These are phyloP conservation scores for Poliocrania exsul DNA, from an alignment of 2,797 vertebrate species.

Conservation along the genomic window DNA sequence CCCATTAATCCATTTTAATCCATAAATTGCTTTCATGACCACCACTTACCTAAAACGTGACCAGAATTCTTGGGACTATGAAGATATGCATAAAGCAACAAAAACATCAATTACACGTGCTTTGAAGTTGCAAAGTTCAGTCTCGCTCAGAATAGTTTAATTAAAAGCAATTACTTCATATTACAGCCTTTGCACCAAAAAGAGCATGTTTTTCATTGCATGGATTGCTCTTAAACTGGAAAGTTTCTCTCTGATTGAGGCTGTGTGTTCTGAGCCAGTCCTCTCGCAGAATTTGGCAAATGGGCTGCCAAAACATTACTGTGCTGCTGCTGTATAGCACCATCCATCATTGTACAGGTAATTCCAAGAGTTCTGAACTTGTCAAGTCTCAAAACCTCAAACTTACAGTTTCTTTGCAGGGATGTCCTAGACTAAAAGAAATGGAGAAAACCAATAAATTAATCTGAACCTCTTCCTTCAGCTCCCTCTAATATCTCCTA, in stretches of 20 bases:
- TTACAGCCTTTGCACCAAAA: background rate
- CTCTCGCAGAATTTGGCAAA: background rate
- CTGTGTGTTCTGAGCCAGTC: background rate
- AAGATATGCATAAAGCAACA: background rate
- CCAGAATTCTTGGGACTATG: background rate
- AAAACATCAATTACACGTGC: background rate
- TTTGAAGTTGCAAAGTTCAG: background rate
- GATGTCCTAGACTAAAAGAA: background rate
- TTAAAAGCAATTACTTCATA: background rate
- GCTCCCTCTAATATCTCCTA: background rate
- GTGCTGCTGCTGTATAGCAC: background rate
- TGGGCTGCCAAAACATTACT: background rate
- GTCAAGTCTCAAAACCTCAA: background rate
- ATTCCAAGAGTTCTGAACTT: background rate
- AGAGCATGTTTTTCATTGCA: background rate
- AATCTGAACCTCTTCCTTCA: background rate
- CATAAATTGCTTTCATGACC: background rate
- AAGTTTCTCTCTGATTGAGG: background rate
- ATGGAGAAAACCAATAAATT: background rate
- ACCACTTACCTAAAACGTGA: background rate
- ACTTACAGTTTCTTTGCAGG: background rate
- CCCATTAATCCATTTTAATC: background rate
- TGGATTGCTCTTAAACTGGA: background rate
- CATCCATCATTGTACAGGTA: background rate
- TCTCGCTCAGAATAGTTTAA: background rate